Percentiles rank a stretch among this genome's conserved stretches.
Conservation (phyloP, 2,888 invertebrate species). For the Hetaerina titia region DNA sequence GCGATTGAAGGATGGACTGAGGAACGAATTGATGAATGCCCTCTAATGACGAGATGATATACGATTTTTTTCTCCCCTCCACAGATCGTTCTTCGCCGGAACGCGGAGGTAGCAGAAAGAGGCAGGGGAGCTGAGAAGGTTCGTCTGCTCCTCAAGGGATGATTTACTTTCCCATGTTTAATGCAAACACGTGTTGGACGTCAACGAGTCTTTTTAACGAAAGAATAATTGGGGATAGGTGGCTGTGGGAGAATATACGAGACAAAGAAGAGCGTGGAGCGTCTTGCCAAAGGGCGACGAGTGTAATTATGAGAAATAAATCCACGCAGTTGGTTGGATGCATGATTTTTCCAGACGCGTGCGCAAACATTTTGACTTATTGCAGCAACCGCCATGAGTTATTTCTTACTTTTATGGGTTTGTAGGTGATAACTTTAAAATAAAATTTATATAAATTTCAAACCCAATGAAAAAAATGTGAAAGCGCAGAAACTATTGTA, state of each 20-base stretch:
- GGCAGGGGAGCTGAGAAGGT: background rate
- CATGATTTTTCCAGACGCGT: background rate
- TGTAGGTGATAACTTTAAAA: background rate
- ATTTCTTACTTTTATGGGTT: background rate
- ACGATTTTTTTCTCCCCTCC: slow-evolving; percentile 26
- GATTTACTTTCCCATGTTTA: slow-evolving; percentile 63
- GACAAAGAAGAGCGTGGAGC: slow-evolving; percentile 16
- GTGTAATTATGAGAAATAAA: slow-evolving; percentile 55
- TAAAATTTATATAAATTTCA: background rate
- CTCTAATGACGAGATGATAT: slow-evolving; percentile 59
- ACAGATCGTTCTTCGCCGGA: background rate
- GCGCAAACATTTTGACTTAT: slow-evolving; percentile 20
- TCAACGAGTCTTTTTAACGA: slow-evolving; percentile 38
- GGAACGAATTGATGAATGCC: slow-evolving; percentile 55
- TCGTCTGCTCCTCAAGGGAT: slow-evolving; percentile 23
- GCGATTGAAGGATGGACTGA: background rate
- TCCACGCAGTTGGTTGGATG: background rate
- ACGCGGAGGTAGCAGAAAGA: slow-evolving; percentile 23
- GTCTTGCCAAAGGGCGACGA: background rate
- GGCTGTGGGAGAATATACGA: background rate
- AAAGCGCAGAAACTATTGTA: background rate
- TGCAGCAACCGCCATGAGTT: background rate
- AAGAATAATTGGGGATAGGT: slow-evolving; percentile 20
- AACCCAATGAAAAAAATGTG: background rate
- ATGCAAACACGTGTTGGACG: slow-evolving; percentile 63